phyloP scores from a whole-genome alignment of 1,140 invertebrate species.

The Diabrotica undecimpunctata region DNA sequence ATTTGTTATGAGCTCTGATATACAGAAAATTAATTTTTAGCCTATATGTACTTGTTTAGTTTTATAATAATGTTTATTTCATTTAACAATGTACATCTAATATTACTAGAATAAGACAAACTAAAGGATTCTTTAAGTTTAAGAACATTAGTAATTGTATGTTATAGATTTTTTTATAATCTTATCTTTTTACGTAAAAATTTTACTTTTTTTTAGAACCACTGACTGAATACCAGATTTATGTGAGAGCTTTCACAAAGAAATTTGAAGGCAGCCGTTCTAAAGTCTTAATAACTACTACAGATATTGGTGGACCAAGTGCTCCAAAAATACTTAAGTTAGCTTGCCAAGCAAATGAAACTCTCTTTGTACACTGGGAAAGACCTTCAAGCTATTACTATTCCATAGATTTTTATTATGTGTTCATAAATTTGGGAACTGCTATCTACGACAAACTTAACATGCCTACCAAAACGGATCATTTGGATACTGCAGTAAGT shows the following conservation, averaged over 20 bases:
- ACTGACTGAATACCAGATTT: slow-evolving; percentile 80
- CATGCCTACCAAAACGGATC: slow-evolving; percentile 56
- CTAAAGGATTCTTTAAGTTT: too few species aligned
- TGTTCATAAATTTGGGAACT: slow-evolving; percentile 64
- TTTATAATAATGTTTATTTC: too few species aligned
- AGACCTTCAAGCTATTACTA: slow-evolving; percentile 70
- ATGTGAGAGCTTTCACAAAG: slow-evolving; percentile 73
- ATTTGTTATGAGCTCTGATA: not conserved
- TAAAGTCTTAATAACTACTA: slow-evolving; percentile 65
- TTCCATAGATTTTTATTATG: slow-evolving; percentile 75
- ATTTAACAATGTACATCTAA: too few species aligned
- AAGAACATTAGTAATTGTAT: too few species aligned
- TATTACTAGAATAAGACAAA: too few species aligned
- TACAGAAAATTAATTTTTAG: too few species aligned
- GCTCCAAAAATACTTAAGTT: slow-evolving; percentile 76
- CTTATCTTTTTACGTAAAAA: too few species aligned
- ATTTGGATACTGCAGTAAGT: slow-evolving; percentile 60
- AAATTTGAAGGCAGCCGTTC: slow-evolving; percentile 73
- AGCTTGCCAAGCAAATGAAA: slow-evolving; percentile 73
- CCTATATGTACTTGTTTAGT: too few species aligned
- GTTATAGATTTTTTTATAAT: too few species aligned
- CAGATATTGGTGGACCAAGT: slow-evolving; percentile 77
- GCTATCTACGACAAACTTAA: slow-evolving; percentile 60
- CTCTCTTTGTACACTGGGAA: slow-evolving; percentile 77
- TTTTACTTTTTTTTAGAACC: slow-evolving; percentile 60